Conservation (phyloP, 2,888 invertebrate species). For the Choreutis nemorana region DNA sequence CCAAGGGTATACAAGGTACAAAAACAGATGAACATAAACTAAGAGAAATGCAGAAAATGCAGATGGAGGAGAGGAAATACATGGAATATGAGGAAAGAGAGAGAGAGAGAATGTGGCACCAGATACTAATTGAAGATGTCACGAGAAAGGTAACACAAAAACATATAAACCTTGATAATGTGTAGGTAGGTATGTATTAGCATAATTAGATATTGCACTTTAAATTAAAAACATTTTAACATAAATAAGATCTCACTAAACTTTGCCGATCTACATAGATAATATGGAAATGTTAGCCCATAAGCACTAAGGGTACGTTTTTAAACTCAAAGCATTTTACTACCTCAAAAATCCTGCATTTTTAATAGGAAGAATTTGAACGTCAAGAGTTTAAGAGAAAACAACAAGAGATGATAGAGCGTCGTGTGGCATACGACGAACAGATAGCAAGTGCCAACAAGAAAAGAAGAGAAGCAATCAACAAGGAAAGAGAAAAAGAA, state of each 20-base stretch:
- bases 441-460: conserved; percentile 45
- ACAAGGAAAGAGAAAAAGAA: conserved; percentile 40
- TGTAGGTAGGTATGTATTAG: not conserved
- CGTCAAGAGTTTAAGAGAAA: conserved; percentile 21
- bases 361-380: conserved; percentile 33
- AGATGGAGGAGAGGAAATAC: conserved; percentile 35
- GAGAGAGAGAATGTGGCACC: conserved; percentile 45
- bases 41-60: conserved; percentile 34
- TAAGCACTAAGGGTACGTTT: no score
- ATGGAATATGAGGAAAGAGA: conserved; percentile 29
- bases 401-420: conserved; percentile 36
- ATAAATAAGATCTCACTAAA: no score
- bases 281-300: no score
- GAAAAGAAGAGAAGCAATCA: conserved; percentile 30
- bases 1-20: conserved; percentile 39
- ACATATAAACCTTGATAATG: not conserved
- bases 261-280: no score
- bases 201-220: no score
- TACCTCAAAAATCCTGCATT: not conserved
- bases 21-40: conserved; percentile 33
- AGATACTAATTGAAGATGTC: conserved; percentile 35
- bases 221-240: no score
- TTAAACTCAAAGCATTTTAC: no score
- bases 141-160: conserved; percentile 26
- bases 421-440: conserved; percentile 40